phyloP scores from a whole-genome alignment of 2,888 invertebrate genomes.

The Asteroscopus sphinx region DNA sequence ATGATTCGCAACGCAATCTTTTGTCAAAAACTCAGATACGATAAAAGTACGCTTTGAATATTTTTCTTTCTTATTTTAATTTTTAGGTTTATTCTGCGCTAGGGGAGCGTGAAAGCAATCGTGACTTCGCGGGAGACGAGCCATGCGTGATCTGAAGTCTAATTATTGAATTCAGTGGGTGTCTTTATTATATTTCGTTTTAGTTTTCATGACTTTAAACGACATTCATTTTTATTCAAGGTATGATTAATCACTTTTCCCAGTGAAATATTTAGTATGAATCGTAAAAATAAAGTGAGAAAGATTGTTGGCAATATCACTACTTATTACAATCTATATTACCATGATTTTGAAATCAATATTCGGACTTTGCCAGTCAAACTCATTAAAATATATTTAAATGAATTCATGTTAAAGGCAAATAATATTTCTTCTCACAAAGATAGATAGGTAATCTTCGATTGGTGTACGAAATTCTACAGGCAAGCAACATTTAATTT shows the following conservation, averaged over 20 bases:
- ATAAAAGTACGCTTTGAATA: slow-evolving; percentile 35
- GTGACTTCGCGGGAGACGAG: slow-evolving; percentile 21
- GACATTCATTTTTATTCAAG: slow-evolving; percentile 17
- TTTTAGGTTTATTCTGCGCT: slow-evolving; percentile 48
- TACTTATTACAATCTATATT: neutral
- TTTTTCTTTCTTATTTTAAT: slow-evolving; percentile 32
- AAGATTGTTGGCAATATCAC: slow-evolving; percentile 22
- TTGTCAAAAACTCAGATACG: slow-evolving; percentile 11
- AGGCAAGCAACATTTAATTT: slow-evolving; percentile 70
- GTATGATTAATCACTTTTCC: neutral
- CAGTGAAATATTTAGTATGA: neutral
- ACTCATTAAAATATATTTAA: slow-evolving; percentile 14
- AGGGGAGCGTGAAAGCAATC: slow-evolving; percentile 36
- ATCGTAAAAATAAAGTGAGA: neutral
- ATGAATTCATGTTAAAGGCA: slow-evolving; percentile 13
- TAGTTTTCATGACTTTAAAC: slow-evolving; percentile 10
- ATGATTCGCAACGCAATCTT: neutral
- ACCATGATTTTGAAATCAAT: slow-evolving; percentile 24
- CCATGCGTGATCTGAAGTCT: slow-evolving; percentile 49
- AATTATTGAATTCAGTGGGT: slow-evolving; percentile 36
- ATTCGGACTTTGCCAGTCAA: slow-evolving; percentile 32
- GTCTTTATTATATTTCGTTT: slow-evolving; percentile 43
- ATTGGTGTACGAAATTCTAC: slow-evolving; percentile 33
- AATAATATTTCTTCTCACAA: slow-evolving; percentile 7
- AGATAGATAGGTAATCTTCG: slow-evolving; percentile 13